Evolutionary conservation across 2,113 vertebrate species (phyloP), one percentile per base, ranked within the genome.

Genomic region (Gymnorhina tibicen): DNA sequence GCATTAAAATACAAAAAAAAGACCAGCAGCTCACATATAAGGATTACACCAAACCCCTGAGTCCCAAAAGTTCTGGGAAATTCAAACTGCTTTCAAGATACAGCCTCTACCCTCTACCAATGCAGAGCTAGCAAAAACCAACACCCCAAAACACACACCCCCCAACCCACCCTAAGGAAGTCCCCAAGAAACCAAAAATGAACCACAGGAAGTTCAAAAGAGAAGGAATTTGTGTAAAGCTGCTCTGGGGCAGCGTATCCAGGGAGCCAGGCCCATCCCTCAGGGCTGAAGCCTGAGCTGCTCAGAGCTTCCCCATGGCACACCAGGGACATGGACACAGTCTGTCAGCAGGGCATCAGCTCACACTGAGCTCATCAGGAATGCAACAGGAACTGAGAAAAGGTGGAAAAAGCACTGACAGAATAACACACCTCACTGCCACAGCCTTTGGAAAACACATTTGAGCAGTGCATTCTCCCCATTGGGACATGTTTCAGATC

Each of bases 131-230:
- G 55, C 11, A 84, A 80, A 81, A 80, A 16, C 1, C 26, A 67
- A 33, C 1, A 0, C 3, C 8, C 1, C 15, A 6, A 41, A 68
- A 27, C 11, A 44, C 22, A 33, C 7, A 4, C 4, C 5, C 16
- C 16, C 3, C 17, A 46, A 1, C 1, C 6, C 4, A 39, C 13
- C 28, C 32, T 32, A 69, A 78, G 19, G 30, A 60, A 85, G 3
- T 9, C 11, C 16, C n/a, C 8, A 75, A 5, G 24, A 69, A 80
- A 56, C 6, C 42, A 75, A 33, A 87, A 53, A 67, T 27, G n/a
- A 64, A 69, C 20, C 20, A 41, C 17, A 24, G 15, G 28, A 64
- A 14, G 53, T 52, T 82, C 23, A 28, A n/a, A 49, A 49, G 53
- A 62, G 18, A 50, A 72, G 35, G 44, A 55, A 63, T 56, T 19